Base-by-base conservation (phyloP, 1,140 invertebrate species). In the Zophobas morio region DNA sequence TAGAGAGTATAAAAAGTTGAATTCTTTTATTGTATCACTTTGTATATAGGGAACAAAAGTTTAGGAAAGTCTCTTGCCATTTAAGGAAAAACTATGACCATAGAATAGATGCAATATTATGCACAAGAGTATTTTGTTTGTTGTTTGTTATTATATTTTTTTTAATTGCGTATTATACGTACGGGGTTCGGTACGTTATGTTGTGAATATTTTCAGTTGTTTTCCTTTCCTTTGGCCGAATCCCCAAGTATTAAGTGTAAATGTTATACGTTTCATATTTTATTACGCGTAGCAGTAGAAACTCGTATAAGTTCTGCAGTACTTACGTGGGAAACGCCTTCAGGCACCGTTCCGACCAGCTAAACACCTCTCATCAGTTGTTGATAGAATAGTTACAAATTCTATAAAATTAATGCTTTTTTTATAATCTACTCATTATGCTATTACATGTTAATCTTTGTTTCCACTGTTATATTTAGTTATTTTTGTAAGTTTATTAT, bases 251-350 rank as follows among this genome's bases (percentile, higher is more conserved):
- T 80, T 80, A 81, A 75, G 76, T 81, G 74, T 81, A 54, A 75
- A 78, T 81, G 80, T 81, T 81, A 72, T 78, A 77, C 76, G 76
- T 81, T 81, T 81, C 80, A 81, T 81, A 81, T 81, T 81, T 81
- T 81, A 81, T 81, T 53, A 79, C 40, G 39, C 37, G 4, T 37
- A 33, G 6, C 37, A 66, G 60, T 39, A 66, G 8, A 6, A 37
- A 39, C 57, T 63, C 36, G 8, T 66, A 40, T 40, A 20, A 66
- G 60, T 46, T 66, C 39, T 39, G 35, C 60, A 5, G 60, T 66
- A 66, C 60, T 66, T 66, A 66, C 20, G 37, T 20, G 42, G 35
- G 37, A 66, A 66, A 66, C n/a, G 20, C 60, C 39, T 32, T 37
- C 34, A 63, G 57, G 37, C 57, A 63, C 60, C 20, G 60, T 66